These are phyloP conservation scores for Bubalus kerabau DNA, from an alignment of 2,113 vertebrate species.

Conservation along the genomic window DNA sequence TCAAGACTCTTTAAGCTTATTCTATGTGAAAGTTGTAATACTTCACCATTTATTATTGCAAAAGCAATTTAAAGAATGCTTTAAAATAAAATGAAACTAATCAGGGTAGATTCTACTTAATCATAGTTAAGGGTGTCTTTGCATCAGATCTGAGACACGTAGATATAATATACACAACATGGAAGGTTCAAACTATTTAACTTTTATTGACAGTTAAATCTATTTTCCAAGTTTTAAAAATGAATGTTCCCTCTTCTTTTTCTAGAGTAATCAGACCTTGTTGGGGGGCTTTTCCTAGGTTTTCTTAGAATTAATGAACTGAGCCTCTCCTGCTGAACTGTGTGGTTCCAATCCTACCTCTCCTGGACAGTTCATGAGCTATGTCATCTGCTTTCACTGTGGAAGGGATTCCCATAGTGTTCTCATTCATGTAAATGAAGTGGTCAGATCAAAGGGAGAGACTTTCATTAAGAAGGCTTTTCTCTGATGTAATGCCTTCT, in stretches of 20 bases:
- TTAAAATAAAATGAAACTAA: slow-evolving; percentile 22
- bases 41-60: slow-evolving; percentile 11
- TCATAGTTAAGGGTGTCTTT: background rate
- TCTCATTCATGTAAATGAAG: slow-evolving; percentile 8
- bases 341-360: background rate
- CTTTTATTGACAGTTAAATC: background rate
- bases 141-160: background rate
- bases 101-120: background rate
- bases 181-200: background rate
- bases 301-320: background rate
- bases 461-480: background rate
- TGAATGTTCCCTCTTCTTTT: background rate
- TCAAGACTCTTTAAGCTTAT: slow-evolving; percentile 14
- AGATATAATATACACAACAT: background rate
- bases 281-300: background rate
- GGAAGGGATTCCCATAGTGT: background rate
- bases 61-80: slow-evolving; percentile 12
- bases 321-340: background rate
- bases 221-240: background rate
- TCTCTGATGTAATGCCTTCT: background rate
- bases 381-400: background rate
- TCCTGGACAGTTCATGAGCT: background rate
- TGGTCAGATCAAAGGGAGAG: background rate
- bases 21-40: slow-evolving; percentile 3
- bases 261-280: background rate